A percentile compares a stretch with the other conserved stretches of the same genome.
Evolutionary conservation across 2,113 vertebrate genomes (phyloP).

Genomic region (Xerus inauris): DNA sequence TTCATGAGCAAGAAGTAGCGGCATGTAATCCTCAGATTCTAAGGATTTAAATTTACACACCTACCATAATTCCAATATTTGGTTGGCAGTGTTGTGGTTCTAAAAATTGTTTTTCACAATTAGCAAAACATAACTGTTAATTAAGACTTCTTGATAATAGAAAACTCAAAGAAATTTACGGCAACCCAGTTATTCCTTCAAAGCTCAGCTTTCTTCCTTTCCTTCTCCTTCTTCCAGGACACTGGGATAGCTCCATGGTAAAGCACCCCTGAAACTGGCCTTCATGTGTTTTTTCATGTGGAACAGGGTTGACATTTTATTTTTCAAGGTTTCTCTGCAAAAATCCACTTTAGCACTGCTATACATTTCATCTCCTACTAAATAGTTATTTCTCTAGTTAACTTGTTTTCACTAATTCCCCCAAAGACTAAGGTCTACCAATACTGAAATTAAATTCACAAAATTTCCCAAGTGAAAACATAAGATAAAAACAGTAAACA

Average conservation of each 20-base stretch:
- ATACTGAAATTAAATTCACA: background rate
- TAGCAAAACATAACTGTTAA: background rate
- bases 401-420: background rate
- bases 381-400: background rate
- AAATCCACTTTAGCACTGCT: background rate
- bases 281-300: too few species aligned
- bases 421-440: background rate
- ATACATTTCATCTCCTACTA: background rate
- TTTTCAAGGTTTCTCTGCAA: background rate
- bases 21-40: background rate
- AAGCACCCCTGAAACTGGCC: too few species aligned
- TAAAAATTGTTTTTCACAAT: background rate
- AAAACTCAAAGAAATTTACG: background rate
- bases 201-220: background rate
- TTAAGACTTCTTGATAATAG: background rate
- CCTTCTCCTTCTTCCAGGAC: fast-evolving
- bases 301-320: background rate
- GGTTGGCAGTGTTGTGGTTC: background rate
- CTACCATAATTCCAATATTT: background rate
- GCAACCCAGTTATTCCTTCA: background rate
- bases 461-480: background rate
- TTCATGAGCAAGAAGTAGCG: background rate
- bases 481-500: background rate
- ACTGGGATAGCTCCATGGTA: too few species aligned
- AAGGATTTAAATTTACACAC: background rate